These are phyloP conservation scores for Petrocephalus microphthalmus DNA, from an alignment of 2,113 vertebrate species.

Conservation along the genomic window DNA sequence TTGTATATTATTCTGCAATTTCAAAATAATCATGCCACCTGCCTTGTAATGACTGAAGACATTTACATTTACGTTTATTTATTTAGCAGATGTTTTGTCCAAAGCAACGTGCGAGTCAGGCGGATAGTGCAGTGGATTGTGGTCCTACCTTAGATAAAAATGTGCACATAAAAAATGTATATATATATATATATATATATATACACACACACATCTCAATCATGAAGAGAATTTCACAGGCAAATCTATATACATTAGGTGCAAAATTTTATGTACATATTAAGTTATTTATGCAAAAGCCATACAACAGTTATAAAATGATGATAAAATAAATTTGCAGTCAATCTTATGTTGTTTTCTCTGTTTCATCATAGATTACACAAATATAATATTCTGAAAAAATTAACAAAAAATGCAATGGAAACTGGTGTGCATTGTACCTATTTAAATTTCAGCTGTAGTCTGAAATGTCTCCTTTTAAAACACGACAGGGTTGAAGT, in stretches of 20 bases:
- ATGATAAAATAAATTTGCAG: neutral
- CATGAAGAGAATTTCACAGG: neutral
- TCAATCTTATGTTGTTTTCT: neutral
- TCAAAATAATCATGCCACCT: neutral
- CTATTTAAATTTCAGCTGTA: neutral
- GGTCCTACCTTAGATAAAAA: neutral
- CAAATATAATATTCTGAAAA: neutral
- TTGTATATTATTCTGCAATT: neutral
- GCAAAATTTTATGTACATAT: neutral
- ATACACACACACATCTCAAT: neutral
- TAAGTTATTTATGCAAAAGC: neutral
- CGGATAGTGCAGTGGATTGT: neutral
- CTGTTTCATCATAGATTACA: neutral
- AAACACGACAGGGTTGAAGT: neutral
- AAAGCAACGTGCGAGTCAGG: neutral
- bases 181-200: no score
- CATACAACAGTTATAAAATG: neutral
- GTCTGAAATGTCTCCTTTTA: neutral
- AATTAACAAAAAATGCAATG: neutral
- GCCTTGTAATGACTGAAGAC: slow-evolving; percentile 2
- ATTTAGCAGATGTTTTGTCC: neutral
- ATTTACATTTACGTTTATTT: neutral
- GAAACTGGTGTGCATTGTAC: neutral
- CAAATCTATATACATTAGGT: neutral
- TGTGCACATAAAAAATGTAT: neutral